Evolutionary conservation across 2,797 vertebrate genomes (phyloP).

Genomic region (Remorina albescens): DNA sequence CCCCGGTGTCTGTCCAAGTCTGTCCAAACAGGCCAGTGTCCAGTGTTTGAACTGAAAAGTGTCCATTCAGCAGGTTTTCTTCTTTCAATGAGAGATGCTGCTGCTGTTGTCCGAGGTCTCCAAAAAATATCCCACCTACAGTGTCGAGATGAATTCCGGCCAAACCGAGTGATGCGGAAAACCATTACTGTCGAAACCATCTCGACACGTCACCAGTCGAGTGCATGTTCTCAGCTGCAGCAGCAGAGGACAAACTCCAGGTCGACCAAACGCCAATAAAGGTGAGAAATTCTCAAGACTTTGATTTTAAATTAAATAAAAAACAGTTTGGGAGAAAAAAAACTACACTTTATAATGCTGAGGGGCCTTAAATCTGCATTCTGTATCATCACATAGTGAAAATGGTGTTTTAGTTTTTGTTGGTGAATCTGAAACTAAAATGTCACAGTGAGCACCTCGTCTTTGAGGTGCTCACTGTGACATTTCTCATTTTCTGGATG

Average conservation of each 20-base stretch:
- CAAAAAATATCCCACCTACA: neutral
- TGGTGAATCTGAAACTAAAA: too few species aligned
- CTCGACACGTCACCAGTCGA: neutral
- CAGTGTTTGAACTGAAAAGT: constrained; percentile 46
- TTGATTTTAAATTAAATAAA: too few species aligned
- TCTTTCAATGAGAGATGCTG: constrained; percentile 58
- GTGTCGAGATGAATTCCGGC: neutral
- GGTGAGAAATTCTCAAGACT: neutral
- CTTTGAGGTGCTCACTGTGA: too few species aligned
- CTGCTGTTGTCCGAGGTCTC: constrained; percentile 4
- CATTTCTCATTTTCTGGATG: too few species aligned
- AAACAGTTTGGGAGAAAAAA: too few species aligned
- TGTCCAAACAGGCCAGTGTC: constrained; percentile 44
- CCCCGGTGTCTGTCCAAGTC: too few species aligned
- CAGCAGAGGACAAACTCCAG: neutral
- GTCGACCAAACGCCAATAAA: neutral
- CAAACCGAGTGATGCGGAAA: neutral
- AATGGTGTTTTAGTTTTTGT: too few species aligned
- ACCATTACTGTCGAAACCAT: neutral
- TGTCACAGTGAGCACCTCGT: too few species aligned
- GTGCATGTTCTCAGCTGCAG: neutral
- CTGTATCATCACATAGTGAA: too few species aligned
- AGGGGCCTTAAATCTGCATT: too few species aligned
- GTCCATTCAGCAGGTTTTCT: constrained; percentile 53
- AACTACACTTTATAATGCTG: too few species aligned